Conservation (phyloP, 2,113 vertebrate species). For the Eurypyga helias region DNA sequence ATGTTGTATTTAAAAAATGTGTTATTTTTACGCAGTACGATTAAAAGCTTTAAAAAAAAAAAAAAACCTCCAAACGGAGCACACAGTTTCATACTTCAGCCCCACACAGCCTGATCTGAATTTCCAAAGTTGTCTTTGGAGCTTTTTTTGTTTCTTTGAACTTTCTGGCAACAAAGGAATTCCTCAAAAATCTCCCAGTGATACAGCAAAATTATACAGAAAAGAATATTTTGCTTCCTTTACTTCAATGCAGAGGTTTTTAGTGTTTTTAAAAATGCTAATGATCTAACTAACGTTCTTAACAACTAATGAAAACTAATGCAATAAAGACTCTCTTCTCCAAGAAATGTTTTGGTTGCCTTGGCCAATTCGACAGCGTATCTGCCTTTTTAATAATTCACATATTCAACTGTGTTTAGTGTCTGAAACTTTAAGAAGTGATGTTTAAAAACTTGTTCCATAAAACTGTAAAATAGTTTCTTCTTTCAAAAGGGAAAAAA, state of each 20-base stretch:
- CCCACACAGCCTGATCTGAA: background rate
- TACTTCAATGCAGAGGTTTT: background rate
- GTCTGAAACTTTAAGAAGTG: background rate
- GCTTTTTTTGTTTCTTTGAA: background rate
- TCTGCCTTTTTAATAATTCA: background rate
- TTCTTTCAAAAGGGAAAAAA: background rate
- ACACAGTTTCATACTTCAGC: background rate
- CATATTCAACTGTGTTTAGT: background rate
- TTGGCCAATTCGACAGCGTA: background rate
- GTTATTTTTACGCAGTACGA: background rate
- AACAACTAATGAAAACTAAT: background rate
- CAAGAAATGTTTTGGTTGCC: background rate
- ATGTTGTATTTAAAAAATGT: too few species aligned
- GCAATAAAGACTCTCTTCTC: background rate
- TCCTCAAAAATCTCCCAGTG: background rate
- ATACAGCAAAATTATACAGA: background rate
- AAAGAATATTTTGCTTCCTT: background rate
- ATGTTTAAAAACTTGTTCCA: background rate
- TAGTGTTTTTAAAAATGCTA: background rate
- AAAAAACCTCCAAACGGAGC: background rate
- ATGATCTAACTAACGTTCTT: background rate
- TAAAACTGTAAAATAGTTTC: background rate
- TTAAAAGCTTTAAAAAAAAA: background rate
- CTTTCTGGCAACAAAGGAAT: background rate
- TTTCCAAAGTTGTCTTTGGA: background rate